These are phyloP conservation scores for Anseranas semipalmata DNA, from an alignment of 2,113 vertebrate species.

Conservation along the genomic window DNA sequence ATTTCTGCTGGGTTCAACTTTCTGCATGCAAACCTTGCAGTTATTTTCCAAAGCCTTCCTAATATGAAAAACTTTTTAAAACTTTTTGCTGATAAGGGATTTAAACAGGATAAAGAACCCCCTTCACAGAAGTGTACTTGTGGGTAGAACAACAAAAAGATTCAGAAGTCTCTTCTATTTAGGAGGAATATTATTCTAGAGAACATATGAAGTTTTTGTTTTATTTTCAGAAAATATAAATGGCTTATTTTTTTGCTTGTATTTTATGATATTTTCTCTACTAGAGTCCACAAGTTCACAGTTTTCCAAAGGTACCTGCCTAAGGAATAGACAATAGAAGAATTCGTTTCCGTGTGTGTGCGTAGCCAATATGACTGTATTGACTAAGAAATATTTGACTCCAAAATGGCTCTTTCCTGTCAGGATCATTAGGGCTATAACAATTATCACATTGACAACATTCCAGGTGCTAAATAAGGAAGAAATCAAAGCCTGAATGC, in stretches of 20 bases:
- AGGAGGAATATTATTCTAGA: not conserved
- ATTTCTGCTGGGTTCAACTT: not conserved
- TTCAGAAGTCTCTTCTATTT: not conserved
- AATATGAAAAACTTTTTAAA: not conserved
- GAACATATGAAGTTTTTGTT: not conserved
- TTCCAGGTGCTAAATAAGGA: not conserved
- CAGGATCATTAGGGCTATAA: not conserved
- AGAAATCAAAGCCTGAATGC: not conserved
- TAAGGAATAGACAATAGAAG: not conserved
- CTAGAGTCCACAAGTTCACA: not conserved
- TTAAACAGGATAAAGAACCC: not conserved
- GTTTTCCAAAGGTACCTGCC: not conserved
- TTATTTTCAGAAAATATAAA: not conserved
- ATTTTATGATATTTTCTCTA: not conserved
- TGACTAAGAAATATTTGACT: not conserved
- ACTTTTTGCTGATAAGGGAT: not conserved
- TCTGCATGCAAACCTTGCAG: not conserved
- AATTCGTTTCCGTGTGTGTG: not conserved
- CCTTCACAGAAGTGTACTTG: not conserved
- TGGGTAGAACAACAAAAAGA: not conserved
- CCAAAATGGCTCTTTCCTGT: not conserved
- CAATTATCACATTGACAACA: not conserved
- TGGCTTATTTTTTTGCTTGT: not conserved
- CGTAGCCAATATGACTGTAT: not conserved
- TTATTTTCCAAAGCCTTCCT: not conserved